Percentiles rank a stretch among this genome's conserved stretches.
phyloP scores from a whole-genome alignment of 2,888 invertebrate species.

The Apodemia duryi region DNA sequence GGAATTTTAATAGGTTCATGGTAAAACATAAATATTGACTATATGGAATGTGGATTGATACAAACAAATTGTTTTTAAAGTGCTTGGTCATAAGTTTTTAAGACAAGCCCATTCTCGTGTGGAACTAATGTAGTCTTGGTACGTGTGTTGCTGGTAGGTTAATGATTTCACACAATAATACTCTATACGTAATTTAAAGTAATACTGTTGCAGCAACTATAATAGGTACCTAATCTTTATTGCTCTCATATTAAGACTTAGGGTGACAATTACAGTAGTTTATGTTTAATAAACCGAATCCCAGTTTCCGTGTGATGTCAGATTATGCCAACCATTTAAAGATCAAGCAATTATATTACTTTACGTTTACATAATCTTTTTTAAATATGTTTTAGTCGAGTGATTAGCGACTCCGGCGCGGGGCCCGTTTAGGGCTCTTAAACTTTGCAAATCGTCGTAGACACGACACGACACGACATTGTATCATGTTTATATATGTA shows the following conservation, averaged over 20 bases:
- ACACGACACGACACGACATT: no score
- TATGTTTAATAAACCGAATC: not conserved
- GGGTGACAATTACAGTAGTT: not conserved
- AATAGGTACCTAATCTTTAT: not conserved
- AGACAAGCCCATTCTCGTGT: not conserved
- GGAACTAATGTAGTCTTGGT: not conserved
- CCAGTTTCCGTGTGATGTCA: not conserved
- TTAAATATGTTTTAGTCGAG: no score
- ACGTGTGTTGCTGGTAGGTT: not conserved
- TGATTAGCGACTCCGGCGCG: no score
- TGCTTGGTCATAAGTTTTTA: not conserved
- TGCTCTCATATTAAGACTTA: not conserved
- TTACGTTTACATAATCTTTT: not conserved
- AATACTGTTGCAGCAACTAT: not conserved
- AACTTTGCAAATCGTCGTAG: no score
- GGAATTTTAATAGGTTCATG: no score
- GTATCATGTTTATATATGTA: no score
- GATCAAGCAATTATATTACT: not conserved
- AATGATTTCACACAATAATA: not conserved
- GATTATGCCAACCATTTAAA: not conserved
- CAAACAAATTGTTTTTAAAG: not conserved
- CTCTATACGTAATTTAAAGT: not conserved
- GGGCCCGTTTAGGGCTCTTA: no score
- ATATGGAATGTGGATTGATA: not conserved
- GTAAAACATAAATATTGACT: not conserved